Evolutionary conservation across 2,113 vertebrate genomes (phyloP), one percentile per base, ranked within the genome.

Genomic region (Catharus fuscescens): DNA sequence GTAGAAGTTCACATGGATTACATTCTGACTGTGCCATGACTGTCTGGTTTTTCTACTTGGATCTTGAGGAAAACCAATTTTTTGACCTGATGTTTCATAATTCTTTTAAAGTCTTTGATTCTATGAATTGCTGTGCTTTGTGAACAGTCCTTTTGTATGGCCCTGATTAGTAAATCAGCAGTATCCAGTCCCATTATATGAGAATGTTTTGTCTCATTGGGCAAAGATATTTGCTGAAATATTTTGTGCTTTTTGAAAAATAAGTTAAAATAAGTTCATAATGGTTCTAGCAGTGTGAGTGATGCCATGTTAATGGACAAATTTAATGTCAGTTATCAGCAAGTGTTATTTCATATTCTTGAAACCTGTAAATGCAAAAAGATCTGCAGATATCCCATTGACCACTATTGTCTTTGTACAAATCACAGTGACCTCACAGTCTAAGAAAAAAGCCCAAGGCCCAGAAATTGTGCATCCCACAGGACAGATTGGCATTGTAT

Each of bases 131-230:
- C 29, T 94, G 19, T 64, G 31, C 62, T 87, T 67, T 82, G 19
- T 45, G 18, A 21, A 60, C 17, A 48, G 19, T 61, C 9, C 2
- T 16, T 82, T 90, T 23, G 2, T 13, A 25, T n/a, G 88, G 9
- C 19, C 31, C 36, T 57, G 31, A 83, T 79, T 60, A 85, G 18
- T 42, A 54, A 31, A 67, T 61, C 31, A 78, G 10, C 23, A 69
- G 17, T 36, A 77, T 23, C 21, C 1, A 2, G 10, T 88, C 77
- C 9, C 0, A 0, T 20, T 77, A 26, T 32, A 65, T 14, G 16
- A 72, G 28, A 91, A 82, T 34, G 1, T 65, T 90, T 91, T 5
- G 1, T 50, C 31, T 73, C 31, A 66, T 11, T 20, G 57, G 69
- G 8, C 10, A 80, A 76, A 83, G 17, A 9, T 16, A 1, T 53